phyloP scores from a whole-genome alignment of 1,140 invertebrate genomes.

The Dendroctonus ponderosae region DNA sequence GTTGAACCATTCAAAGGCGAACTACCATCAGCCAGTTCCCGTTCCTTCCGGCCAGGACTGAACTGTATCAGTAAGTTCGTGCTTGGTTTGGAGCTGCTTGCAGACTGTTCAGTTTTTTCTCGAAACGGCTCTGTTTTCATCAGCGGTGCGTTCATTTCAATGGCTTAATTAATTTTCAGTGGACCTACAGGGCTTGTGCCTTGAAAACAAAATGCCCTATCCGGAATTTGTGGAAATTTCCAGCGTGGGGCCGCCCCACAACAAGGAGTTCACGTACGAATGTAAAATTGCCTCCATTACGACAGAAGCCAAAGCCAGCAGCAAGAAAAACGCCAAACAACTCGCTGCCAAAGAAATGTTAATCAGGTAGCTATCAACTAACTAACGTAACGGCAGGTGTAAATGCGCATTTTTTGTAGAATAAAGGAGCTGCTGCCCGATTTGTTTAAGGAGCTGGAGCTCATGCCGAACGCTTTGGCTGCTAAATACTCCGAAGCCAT shows the following conservation, averaged over 20 bases:
- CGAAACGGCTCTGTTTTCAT: no score
- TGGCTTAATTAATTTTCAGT: constrained; percentile 16
- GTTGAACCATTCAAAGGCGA: constrained; percentile 28
- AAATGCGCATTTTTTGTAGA: constrained; percentile 22
- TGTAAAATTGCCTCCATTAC: constrained; percentile 63
- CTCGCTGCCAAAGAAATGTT: constrained; percentile 57
- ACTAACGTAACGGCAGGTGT: neutral
- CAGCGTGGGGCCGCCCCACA: constrained; percentile 71
- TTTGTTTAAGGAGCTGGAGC: constrained; percentile 17
- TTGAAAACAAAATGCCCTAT: constrained; percentile 60
- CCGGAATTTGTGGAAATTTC: constrained; percentile 63
- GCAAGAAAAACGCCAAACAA: constrained; percentile 61
- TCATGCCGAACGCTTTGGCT: constrained; percentile 14
- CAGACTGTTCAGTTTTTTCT: no score
- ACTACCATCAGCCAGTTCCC: constrained; percentile 50
- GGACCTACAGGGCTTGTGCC: constrained; percentile 56
- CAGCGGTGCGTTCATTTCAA: neutral
- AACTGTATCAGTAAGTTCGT: constrained; percentile 39
- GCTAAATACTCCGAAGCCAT: constrained; percentile 24
- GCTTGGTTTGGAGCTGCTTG: neutral
- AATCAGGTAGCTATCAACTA: constrained; percentile 40
- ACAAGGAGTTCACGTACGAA: constrained; percentile 65
- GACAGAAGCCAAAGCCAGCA: constrained; percentile 55
- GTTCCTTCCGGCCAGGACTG: constrained; percentile 61
- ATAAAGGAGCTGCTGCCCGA: constrained; percentile 36